Conservation (phyloP, 2,797 vertebrate genomes). For the Scomberomorus guttatus region DNA sequence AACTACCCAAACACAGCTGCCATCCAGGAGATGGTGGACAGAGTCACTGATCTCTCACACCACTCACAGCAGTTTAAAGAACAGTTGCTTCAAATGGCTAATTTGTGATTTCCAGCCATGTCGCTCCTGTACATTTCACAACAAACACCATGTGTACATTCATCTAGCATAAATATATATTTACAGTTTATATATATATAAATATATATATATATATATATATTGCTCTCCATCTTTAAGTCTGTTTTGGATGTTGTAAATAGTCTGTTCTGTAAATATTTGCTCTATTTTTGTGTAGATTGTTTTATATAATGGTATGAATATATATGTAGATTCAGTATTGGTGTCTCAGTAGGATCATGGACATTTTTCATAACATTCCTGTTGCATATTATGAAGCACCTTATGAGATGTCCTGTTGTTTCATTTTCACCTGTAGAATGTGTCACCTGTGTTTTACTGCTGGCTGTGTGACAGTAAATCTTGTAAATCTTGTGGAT, state of each 20-base stretch:
- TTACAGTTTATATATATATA: conserved; percentile 46
- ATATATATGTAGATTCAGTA: conserved; percentile 70
- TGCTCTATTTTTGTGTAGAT: conserved; percentile 90
- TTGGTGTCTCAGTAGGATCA: conserved; percentile 68
- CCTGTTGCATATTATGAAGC: conserved; percentile 77
- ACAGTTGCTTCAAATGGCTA: conserved; percentile 91
- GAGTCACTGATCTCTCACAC: conserved; percentile 92
- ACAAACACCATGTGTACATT: conserved; percentile 58
- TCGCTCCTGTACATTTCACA: conserved; percentile 14
- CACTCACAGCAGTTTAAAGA: conserved; percentile 93
- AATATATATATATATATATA: conserved; percentile 34
- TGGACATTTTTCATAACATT: conserved; percentile 79
- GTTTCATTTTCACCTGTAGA: conserved; percentile 59
- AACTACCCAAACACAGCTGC: conserved; percentile 92
- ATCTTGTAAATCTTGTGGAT: conserved; percentile 62
- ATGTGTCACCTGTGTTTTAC: conserved; percentile 59
- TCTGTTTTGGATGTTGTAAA: conserved; percentile 74
- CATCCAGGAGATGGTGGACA: conserved; percentile 97
- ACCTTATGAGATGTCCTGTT: conserved; percentile 79
- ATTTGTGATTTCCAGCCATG: conserved; percentile 73
- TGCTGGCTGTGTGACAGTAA: conserved; percentile 74
- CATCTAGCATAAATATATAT: conserved; percentile 67
- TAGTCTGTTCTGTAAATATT: conserved; percentile 88
- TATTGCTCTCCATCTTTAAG: conserved; percentile 56
- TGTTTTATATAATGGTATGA: conserved; percentile 85